phyloP scores from a whole-genome alignment of 2,113 vertebrate species.

The Pygoscelis adeliae region DNA sequence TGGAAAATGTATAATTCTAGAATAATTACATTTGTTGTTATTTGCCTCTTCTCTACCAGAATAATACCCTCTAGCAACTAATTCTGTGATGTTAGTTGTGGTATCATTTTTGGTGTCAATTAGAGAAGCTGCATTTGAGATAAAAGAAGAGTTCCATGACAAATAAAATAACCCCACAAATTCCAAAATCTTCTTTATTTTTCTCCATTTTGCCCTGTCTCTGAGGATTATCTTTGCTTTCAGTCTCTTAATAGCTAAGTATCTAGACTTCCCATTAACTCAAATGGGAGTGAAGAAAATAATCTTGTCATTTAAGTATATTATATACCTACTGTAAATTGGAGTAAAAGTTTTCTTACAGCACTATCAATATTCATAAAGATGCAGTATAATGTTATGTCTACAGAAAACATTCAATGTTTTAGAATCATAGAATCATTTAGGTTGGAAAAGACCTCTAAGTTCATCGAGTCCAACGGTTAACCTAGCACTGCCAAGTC shows the following conservation, averaged over 20 bases:
- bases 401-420: not conserved
- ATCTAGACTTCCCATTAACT: not conserved
- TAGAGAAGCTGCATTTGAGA: not conserved
- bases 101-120: not conserved
- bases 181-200: not conserved
- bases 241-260: not conserved
- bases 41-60: not conserved
- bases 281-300: not conserved
- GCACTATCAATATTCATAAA: not conserved
- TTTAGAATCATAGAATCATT: not conserved
- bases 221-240: not conserved
- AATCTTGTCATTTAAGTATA: not conserved
- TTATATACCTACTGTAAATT: not conserved
- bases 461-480: not conserved
- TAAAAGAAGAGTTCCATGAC: not conserved
- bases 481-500: not conserved
- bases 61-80: not conserved
- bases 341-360: not conserved
- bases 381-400: not conserved
- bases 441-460: not conserved
- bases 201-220: not conserved
- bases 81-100: not conserved
- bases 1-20: not conserved
- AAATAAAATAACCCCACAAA: not conserved
- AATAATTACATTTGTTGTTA: not conserved